These are phyloP conservation scores for Colossoma macropomum DNA, from an alignment of 2,113 vertebrate genomes.

Conservation along the genomic window DNA sequence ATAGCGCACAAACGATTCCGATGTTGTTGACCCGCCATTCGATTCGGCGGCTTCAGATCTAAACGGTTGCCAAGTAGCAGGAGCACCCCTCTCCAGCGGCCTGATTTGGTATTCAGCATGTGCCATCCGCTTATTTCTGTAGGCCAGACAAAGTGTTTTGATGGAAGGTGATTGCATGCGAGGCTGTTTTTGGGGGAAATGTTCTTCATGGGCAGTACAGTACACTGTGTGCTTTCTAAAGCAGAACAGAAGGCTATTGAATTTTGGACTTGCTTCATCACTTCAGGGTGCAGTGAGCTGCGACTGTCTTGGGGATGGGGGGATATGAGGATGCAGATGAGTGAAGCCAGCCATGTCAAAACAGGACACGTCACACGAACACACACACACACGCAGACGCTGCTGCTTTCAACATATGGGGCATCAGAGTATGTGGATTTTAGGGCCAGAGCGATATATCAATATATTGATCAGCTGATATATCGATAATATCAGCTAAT, in stretches of 20 bases:
- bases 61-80: constrained; percentile 95
- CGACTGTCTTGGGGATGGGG: constrained; percentile 11
- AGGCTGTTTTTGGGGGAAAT: constrained; percentile 88
- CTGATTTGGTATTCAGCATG: constrained; percentile 97
- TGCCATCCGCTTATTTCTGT: constrained; percentile 95
- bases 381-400: background rate
- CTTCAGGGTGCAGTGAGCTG: constrained; percentile 65
- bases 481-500: too few species aligned
- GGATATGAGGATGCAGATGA: constrained; percentile 31
- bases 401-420: background rate
- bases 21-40: constrained; percentile 81
- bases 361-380: constrained; percentile 24
- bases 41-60: constrained; percentile 87
- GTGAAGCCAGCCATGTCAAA: constrained; percentile 35
- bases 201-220: constrained; percentile 77
- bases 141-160: constrained; percentile 99
- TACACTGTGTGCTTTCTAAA: constrained; percentile 87
- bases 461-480: too few species aligned
- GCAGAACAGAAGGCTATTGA: constrained; percentile 83
- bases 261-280: constrained; percentile 76
- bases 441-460: too few species aligned
- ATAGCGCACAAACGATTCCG: constrained; percentile 57
- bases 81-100: constrained; percentile 91
- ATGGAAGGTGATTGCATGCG: constrained; percentile 97
- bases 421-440: background rate